Evolutionary conservation across 1,140 invertebrate genomes (phyloP), one percentile per base, ranked within the genome.

Genomic region (Cataglyphis hispanica): DNA sequence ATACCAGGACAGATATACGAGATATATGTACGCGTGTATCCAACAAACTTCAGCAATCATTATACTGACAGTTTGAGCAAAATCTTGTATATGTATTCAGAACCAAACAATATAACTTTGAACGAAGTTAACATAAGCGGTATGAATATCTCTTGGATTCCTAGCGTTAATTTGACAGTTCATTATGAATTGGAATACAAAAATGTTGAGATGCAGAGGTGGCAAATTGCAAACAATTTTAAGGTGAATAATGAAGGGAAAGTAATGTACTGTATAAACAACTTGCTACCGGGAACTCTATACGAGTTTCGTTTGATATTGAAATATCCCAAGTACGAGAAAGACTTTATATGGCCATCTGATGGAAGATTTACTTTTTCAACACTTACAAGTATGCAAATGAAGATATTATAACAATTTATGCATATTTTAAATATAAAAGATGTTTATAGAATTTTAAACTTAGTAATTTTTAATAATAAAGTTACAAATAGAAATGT

Each of bases 231-330:
- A 0, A 91, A 91, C n/a, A 87, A 94, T n/a, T 87, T 83, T 2
- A 87, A 84, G 22, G 19, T 87, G 4, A 67, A 11, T 11, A 8
- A 92, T 4, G 83, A 91, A 0, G 75, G 91, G 0, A 93, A 92
- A 69, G 91, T 95, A 10, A 92, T 94, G 16, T 96, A 96, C 89
- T 85, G 87, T 6, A 95, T 97, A 7, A 91, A 90, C 1, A 93
- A 96, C 53, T 93, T 99, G 58, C 94, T 96, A 77, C 97, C 98
- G 0, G 96, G 96, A 78, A 97, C 97, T 0, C 94, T 96, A 43
- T 98, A 98, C 90, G 96, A 96, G 70, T 98, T 98, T 90, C 96
- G 96, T 40, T 92, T 98, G 4, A 93, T 95, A 19, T 88, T 98
- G 0, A 95, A 94, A 22, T 98, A 98, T 92, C 94, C 96, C 0